Conservation (phyloP, 2,888 invertebrate species). For the Phrixothrix hirtus region DNA sequence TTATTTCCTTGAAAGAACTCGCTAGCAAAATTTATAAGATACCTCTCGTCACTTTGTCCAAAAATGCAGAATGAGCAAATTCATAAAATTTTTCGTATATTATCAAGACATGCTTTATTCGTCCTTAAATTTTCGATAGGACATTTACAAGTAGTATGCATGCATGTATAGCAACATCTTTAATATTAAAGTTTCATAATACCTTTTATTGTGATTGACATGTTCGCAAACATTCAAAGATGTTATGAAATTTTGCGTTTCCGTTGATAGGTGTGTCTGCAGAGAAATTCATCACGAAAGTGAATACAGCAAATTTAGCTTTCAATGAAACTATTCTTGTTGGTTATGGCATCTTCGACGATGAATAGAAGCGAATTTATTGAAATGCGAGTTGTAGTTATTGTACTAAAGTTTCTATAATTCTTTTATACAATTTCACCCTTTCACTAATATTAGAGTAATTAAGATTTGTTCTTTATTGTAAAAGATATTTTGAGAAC, state of each 20-base stretch:
- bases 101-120: constrained; percentile 19
- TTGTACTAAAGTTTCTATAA: not conserved
- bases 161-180: not conserved
- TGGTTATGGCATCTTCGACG: no score
- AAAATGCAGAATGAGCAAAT: constrained; percentile 28
- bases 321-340: no score
- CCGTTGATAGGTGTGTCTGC: no score
- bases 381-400: not conserved
- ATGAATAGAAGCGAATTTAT: not conserved
- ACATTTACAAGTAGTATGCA: not conserved
- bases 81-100: constrained; percentile 21
- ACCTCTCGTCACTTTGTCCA: constrained; percentile 13
- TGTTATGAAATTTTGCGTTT: not conserved
- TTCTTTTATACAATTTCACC: not conserved
- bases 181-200: not conserved
- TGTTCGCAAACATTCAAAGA: not conserved
- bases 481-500: no score
- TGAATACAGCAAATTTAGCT: no score
- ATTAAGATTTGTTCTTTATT: no score
- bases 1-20: constrained; percentile 11
- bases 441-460: no score
- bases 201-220: not conserved
- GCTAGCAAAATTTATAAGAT: constrained; percentile 26
- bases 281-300: no score
- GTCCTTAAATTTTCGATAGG: constrained; percentile 6